Base-by-base conservation (phyloP, 2,797 vertebrate genomes). In the Sternotherus odoratus region DNA sequence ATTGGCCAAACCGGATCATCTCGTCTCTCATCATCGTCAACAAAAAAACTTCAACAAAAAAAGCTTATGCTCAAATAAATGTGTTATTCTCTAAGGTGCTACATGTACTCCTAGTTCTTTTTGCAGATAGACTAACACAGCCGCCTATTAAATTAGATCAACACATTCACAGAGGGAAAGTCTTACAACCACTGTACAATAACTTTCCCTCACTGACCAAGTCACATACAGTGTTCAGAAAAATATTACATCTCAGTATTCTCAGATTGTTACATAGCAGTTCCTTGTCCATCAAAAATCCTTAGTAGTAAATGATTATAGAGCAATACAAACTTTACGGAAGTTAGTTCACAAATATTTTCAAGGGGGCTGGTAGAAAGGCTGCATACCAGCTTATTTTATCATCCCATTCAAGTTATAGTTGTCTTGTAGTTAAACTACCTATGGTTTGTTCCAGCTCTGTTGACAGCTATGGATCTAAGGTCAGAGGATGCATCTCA, bases 201-300 rank as follows among this genome's bases (percentile, higher is more conserved):
- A 69, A 72, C 39, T 78, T 39, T 4, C 63, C n/a, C 75, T 90
- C 89, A 63, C 5, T 77, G 77, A 46, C 23, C 17, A 79, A 43
- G n/a, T 54, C 11, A 50, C 57, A 54, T 2, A n/a, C 77, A 80
- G 21, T 7, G 83, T 53, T 74, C 78, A 13, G 4, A 1, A 0
- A 53, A 89, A 56, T 63, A 87, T 39, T 19, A 1, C 0, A 5
- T 78, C 53, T 54, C n/a, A 0, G 0, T 66, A 74, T 77, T 85
- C 74, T 79, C 87, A 82, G 86, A 72, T 87, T 77, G 21, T 3
- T 3, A 17, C 77, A 79, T 72, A 60, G 19, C 48, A 91, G 85
- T 79, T 78, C 85, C 46, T 54, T 78, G 74, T 3, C 19, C 39
- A 6, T 1, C 33, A 81, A 1, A 36, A 21, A 39, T 60, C 87